These are phyloP conservation scores for Melanerpes formicivorus DNA, from an alignment of 2,113 vertebrate species.

Conservation along the genomic window DNA sequence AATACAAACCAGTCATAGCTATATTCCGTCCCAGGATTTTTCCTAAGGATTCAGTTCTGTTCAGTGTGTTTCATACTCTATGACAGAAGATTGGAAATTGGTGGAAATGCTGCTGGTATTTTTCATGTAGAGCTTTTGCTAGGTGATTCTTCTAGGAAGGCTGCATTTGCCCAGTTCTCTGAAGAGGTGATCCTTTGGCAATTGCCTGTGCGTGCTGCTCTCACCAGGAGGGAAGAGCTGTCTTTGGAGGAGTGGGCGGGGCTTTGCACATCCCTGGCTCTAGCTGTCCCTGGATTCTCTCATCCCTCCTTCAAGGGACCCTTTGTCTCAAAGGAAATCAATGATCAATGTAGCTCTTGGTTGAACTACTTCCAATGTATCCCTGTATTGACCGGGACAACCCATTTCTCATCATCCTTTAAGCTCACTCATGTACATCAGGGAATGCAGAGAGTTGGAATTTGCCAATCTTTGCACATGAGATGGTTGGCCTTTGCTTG, in stretches of 20 bases:
- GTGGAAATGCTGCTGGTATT: neutral
- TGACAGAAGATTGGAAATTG: neutral
- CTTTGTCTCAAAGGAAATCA: neutral
- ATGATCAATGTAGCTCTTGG: neutral
- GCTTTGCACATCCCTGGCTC: neutral
- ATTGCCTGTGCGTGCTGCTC: neutral
- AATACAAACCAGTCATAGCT: neutral
- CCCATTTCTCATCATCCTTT: accelerated
- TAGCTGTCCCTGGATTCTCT: neutral
- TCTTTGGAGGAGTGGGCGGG: accelerated
- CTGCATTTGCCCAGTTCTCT: neutral
- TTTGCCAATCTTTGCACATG: neutral
- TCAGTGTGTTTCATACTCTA: neutral
- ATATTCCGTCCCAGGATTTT: neutral
- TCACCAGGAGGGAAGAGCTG: neutral
- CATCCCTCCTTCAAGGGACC: neutral
- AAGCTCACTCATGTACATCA: accelerated
- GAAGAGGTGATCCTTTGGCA: neutral
- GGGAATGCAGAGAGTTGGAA: neutral
- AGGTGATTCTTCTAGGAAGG: neutral
- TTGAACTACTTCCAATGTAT: neutral
- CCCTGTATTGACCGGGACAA: neutral
- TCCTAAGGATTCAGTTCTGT: neutral
- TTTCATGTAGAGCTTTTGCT: neutral
- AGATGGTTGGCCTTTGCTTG: neutral